Conservation (phyloP, 1,140 invertebrate species). For the Cherax quadricarinatus region DNA sequence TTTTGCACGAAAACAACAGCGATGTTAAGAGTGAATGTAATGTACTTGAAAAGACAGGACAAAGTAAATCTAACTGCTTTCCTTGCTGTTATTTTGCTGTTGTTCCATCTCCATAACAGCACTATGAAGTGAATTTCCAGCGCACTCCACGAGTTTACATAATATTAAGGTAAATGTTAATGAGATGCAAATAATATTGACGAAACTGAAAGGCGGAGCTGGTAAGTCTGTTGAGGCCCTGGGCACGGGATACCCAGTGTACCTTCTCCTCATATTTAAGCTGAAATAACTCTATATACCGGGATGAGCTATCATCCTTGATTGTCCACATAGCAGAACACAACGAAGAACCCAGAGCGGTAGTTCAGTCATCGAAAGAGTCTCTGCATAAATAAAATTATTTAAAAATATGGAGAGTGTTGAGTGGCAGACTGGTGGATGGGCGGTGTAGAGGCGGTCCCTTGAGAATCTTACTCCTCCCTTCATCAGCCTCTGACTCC, state of each 20-base stretch:
- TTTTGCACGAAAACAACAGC: background rate
- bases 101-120: background rate
- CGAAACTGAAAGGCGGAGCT: background rate
- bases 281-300: background rate
- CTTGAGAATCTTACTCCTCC: background rate
- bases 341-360: background rate
- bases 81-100: background rate
- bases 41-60: background rate
- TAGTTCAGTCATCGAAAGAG: background rate
- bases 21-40: background rate
- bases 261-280: background rate
- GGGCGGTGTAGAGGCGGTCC: background rate
- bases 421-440: background rate
- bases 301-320: background rate
- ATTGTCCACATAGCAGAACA: background rate
- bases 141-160: background rate
- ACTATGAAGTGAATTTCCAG: background rate
- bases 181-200: background rate
- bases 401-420: background rate
- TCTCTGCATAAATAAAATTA: background rate
- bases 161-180: background rate
- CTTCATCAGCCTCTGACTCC: background rate
- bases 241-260: background rate
- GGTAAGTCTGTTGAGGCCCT: background rate
- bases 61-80: background rate